Evolutionary conservation across 2,113 vertebrate species (phyloP).

Genomic region (Verasper variegatus): DNA sequence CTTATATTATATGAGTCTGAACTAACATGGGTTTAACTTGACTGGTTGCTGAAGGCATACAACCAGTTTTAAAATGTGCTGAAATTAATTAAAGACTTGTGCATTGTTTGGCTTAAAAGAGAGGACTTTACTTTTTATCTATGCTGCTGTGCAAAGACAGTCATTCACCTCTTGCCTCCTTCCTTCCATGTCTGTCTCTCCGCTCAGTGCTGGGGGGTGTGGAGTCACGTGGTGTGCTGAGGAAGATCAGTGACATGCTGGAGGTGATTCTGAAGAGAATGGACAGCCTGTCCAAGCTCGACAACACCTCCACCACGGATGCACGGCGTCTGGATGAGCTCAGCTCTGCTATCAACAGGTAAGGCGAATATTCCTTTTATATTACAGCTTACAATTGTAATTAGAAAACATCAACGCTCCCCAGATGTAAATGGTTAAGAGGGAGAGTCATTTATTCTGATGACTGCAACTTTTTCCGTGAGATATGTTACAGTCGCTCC

Average conservation of each 20-base stretch:
- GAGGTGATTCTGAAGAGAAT: slow-evolving; percentile 94
- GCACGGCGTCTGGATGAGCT: slow-evolving; percentile 84
- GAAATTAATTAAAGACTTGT: neutral
- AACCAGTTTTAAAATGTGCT: neutral
- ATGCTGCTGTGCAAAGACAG: slow-evolving; percentile 16
- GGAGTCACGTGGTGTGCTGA: slow-evolving; percentile 93
- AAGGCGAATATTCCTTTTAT: slow-evolving; percentile 8
- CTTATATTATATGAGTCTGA: neutral
- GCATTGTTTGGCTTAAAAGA: slow-evolving; percentile 1
- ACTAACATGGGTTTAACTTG: neutral
- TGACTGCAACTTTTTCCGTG: neutral
- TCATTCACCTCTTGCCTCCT: slow-evolving; percentile 26
- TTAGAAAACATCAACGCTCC: neutral
- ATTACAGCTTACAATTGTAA: neutral
- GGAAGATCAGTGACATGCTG: slow-evolving; percentile 96
- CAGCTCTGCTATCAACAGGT: slow-evolving; percentile 89
- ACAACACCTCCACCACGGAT: slow-evolving; percentile 86
- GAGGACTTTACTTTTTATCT: slow-evolving; percentile 35
- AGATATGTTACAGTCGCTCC: too few species aligned
- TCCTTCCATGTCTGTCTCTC: slow-evolving; percentile 22
- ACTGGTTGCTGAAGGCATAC: neutral
- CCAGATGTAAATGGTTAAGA: neutral
- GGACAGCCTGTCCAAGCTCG: slow-evolving; percentile 91
- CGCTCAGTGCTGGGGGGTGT: slow-evolving; percentile 88
- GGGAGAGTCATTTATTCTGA: neutral